Base-by-base conservation (phyloP, 2,113 vertebrate genomes). In the Catharus minimus region DNA sequence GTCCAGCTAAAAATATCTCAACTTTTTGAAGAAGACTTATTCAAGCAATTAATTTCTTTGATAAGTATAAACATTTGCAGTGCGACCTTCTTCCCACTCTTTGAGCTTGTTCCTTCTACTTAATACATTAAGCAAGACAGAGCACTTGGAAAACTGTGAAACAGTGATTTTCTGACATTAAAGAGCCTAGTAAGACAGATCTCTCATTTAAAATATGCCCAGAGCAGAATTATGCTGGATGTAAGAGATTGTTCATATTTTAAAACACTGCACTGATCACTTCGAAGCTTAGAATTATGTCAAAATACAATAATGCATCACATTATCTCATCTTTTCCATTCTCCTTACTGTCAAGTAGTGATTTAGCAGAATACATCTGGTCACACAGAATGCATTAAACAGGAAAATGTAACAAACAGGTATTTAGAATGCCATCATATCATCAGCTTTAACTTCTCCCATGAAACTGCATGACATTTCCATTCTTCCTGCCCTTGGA, bases 201-300 rank as follows among this genome's bases (percentile, higher is more conserved):
- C 11, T 75, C 80, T 79, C 68, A 79, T 90, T 91, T 95, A 93
- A 96, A 94, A 84, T 82, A 84, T 44, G 82, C 66, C 81, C 55
- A 94, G 65, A 90, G 89, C 62, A 91, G 88, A 94, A 66, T 86
- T 75, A 79, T 56, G 38, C 47, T 72, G 41, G 28, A 73, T 89
- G 33, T 57, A 76, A 74, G 68, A 79, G 33, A 84, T 65, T 3
- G 9, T 72, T 74, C 65, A 56, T 86, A 89, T 93, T 94, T 93
- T 79, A 89, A 76, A 91, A 82, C 86, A 88, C 60, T 39, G 44
- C 47, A 82, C n/a, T 33, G 55, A 96, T 93, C 72, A 65, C 65
- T 90, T 91, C 3, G 14, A 87, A 93, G 78, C 46, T 94, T 47
- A 92, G 72, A 92, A 93, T 83, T 74, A 78, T 71, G 82, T 77